Conservation (phyloP, 2,888 invertebrate genomes). For the Archips crataeganus region DNA sequence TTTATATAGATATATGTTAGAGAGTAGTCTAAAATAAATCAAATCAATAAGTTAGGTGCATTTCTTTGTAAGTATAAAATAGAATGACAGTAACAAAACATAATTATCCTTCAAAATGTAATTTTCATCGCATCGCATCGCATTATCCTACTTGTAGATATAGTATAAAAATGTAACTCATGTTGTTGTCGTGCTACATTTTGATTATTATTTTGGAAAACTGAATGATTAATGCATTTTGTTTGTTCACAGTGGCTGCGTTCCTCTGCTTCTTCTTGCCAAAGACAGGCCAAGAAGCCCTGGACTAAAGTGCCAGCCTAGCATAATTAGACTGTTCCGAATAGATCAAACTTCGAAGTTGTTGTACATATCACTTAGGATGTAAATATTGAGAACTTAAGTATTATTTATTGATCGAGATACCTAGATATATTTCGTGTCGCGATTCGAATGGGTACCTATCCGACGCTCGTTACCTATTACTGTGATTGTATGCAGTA, state of each 20-base stretch:
- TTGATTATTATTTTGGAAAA: too few species aligned
- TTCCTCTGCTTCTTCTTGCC: slow-evolving; percentile 91
- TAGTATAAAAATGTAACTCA: too few species aligned
- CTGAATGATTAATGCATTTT: slow-evolving; percentile 40
- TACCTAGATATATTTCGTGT: slow-evolving; percentile 49
- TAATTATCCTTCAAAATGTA: too few species aligned
- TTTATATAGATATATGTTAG: too few species aligned
- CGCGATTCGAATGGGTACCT: slow-evolving; percentile 51
- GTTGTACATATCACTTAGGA: slow-evolving; percentile 79
- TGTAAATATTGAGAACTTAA: slow-evolving; percentile 81
- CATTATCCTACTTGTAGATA: too few species aligned
- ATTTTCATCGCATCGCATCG: background rate
- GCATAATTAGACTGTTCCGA: slow-evolving; percentile 70
- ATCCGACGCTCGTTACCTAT: slow-evolving; percentile 59
- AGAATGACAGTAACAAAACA: too few species aligned
- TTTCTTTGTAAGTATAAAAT: too few species aligned
- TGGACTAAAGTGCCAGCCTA: slow-evolving; percentile 84
- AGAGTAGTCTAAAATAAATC: too few species aligned
- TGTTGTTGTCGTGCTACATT: too few species aligned
- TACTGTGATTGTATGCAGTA: slow-evolving; percentile 75
- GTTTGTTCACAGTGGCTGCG: slow-evolving; percentile 88
- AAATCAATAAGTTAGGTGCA: too few species aligned
- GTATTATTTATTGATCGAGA: slow-evolving; percentile 64
- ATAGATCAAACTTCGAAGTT: slow-evolving; percentile 61
- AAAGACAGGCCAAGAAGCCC: slow-evolving; percentile 90